These are phyloP conservation scores for Drosophila parabipectinata DNA, from an alignment of 1,140 invertebrate species.

Conservation along the genomic window DNA sequence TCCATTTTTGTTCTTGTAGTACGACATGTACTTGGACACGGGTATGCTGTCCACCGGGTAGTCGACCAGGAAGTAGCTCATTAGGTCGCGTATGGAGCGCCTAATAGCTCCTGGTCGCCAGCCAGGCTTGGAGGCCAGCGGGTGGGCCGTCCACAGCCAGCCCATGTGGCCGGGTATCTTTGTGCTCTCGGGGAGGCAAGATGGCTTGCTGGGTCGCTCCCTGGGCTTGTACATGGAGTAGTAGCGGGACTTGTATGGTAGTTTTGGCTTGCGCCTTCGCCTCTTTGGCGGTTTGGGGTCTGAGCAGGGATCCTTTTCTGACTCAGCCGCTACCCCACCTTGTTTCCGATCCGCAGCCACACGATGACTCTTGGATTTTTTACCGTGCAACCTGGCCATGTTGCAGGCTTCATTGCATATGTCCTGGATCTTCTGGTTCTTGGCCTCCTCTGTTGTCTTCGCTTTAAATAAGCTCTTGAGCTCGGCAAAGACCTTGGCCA, in stretches of 20 bases:
- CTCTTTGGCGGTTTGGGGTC: slow-evolving; percentile 1
- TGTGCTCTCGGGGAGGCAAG: neutral
- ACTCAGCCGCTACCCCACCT: neutral
- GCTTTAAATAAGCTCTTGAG: slow-evolving; percentile 53
- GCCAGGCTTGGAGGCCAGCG: slow-evolving; percentile 37
- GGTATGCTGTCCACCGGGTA: slow-evolving; percentile 69
- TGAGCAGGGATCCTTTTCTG: neutral
- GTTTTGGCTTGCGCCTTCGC: neutral
- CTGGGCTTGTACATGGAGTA: slow-evolving; percentile 30
- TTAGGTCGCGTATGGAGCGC: slow-evolving; percentile 70
- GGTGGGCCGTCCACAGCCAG: slow-evolving; percentile 78
- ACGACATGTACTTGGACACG: slow-evolving; percentile 66
- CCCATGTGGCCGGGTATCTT: slow-evolving; percentile 78
- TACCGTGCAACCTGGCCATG: slow-evolving; percentile 22
- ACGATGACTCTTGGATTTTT: slow-evolving; percentile 1
- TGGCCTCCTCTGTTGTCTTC: neutral
- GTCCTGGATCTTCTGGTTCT: slow-evolving; percentile 16
- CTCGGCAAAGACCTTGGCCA: slow-evolving; percentile 63
- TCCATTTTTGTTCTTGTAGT: slow-evolving; percentile 35
- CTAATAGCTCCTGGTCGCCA: slow-evolving; percentile 78
- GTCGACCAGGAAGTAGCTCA: slow-evolving; percentile 77
- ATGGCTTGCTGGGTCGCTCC: slow-evolving; percentile 17
- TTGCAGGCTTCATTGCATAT: slow-evolving; percentile 58
- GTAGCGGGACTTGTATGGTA: slow-evolving; percentile 29
- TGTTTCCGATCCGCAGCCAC: neutral